These are phyloP conservation scores for Pollicipes pollicipes DNA, from an alignment of 1,140 invertebrate genomes.

Conservation along the genomic window DNA sequence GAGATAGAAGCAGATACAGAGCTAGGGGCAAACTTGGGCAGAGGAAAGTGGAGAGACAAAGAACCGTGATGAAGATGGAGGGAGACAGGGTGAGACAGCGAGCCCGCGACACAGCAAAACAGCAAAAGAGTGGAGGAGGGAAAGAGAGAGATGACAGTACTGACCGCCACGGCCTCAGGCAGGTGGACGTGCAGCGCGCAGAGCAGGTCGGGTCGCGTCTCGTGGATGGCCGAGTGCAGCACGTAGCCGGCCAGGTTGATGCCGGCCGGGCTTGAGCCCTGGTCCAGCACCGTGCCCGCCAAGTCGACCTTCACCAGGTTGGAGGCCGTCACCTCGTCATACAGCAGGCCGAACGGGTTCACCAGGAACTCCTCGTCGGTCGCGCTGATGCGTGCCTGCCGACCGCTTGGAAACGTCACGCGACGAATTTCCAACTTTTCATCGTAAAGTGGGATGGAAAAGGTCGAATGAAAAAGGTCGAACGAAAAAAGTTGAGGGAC, in stretches of 20 bases:
- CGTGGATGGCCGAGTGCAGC: conserved; percentile 90
- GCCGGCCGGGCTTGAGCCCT: conserved; percentile 64
- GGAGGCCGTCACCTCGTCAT: conserved; percentile 94
- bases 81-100: no score
- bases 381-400: conserved; percentile 66
- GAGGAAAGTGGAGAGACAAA: no score
- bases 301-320: conserved; percentile 90
- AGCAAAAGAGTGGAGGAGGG: no score
- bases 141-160: no score
- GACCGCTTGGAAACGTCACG: background rate
- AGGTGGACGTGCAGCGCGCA: conserved; percentile 90
- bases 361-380: conserved; percentile 92
- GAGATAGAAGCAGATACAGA: no score
- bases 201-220: conserved; percentile 84
- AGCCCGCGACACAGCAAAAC: no score
- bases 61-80: no score
- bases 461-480: no score
- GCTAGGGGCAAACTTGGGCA: no score
- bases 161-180: conserved; percentile 68
- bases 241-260: conserved; percentile 58
- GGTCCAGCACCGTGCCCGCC: conserved; percentile 30
- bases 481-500: no score
- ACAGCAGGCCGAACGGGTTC: conserved; percentile 89
- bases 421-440: no score
- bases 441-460: no score